A percentile compares a stretch with the other conserved stretches of the same genome.
These are phyloP conservation scores for Porites australiensis DNA, from an alignment of 64 coral and sea anemone genomes.

Conservation along the genomic window DNA sequence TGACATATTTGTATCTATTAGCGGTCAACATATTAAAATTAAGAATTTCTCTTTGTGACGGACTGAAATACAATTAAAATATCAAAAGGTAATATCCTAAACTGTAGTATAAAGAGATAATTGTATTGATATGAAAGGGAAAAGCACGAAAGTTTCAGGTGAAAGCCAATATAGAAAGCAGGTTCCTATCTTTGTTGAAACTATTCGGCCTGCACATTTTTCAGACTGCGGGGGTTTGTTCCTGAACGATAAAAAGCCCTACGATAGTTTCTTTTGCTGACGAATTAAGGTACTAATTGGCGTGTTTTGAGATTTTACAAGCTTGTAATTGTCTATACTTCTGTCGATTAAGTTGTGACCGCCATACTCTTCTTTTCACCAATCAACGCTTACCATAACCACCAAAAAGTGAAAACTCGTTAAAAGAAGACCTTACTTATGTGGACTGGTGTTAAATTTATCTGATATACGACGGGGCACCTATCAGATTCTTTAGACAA, in stretches of 20 bases:
- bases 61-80: conserved; percentile 7
- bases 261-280: conserved; percentile 41
- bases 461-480: conserved; percentile 21
- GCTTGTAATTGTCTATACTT: conserved; percentile 43
- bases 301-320: conserved; percentile 23
- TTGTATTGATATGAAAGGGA: background rate
- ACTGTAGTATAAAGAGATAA: background rate
- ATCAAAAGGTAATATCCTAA: background rate
- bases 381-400: background rate
- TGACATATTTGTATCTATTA: background rate
- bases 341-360: conserved; percentile 12
- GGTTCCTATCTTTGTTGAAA: background rate
- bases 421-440: conserved; percentile 29
- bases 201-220: background rate
- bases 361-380: background rate
- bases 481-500: conserved; percentile 18
- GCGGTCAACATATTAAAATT: conserved; percentile 7
- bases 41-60: background rate
- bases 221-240: background rate
- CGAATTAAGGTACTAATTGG: conserved; percentile 42
- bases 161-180: background rate
- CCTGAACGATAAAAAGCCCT: conserved; percentile 2
- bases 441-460: conserved; percentile 25
- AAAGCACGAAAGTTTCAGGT: background rate
- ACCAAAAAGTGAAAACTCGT: conserved; percentile 4